Conservation (phyloP, 2,888 invertebrate species). For the Apoda limacodes region DNA sequence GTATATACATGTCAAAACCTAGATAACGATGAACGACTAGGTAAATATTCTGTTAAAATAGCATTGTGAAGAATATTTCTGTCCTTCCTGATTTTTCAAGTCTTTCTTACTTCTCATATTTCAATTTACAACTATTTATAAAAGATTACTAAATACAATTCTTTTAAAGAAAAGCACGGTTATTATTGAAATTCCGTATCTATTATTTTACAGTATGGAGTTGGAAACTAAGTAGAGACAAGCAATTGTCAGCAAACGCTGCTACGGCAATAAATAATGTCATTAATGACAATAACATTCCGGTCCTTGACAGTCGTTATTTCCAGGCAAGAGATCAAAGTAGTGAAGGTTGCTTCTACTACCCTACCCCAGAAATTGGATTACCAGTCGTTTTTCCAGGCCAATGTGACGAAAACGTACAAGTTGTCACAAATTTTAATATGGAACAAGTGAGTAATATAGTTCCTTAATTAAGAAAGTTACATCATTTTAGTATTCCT, state of each 20-base stretch:
- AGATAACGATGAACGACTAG: constrained; percentile 46
- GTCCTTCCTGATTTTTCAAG: no score
- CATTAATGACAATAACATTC: constrained; percentile 23
- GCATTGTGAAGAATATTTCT: no score
- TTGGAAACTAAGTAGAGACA: constrained; percentile 48
- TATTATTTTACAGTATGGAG: constrained; percentile 36
- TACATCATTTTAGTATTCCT: background rate
- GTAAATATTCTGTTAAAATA: constrained; percentile 44
- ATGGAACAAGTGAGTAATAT: constrained; percentile 24
- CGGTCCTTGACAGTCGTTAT: constrained; percentile 31
- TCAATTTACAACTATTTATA: no score
- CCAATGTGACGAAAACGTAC: constrained; percentile 30
- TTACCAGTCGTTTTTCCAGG: constrained; percentile 42
- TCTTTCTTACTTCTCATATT: no score
- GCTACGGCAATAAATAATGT: constrained; percentile 26
- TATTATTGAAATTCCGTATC: no score
- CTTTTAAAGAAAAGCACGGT: no score
- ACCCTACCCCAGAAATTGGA: constrained; percentile 34
- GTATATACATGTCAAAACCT: constrained; percentile 73
- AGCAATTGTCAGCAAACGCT: constrained; percentile 24
- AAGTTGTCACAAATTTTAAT: constrained; percentile 30
- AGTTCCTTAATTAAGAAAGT: background rate
- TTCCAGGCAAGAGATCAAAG: constrained; percentile 31
- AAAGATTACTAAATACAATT: no score
- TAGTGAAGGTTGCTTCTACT: constrained; percentile 39